Base-by-base conservation (phyloP, 2,888 invertebrate genomes). In the Brachylomia viminalis region DNA sequence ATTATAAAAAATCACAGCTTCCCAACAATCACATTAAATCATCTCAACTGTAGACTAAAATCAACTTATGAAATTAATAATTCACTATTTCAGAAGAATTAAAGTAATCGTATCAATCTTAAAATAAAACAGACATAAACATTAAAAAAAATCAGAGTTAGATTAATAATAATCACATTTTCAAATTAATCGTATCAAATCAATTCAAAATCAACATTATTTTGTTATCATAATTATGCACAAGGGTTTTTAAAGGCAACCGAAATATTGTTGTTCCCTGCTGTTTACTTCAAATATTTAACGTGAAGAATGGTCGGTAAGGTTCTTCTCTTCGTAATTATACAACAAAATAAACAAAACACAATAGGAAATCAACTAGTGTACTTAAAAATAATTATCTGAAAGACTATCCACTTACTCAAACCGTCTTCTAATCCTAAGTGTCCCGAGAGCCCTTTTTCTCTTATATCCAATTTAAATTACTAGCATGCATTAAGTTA, bases 381-480 rank as follows among this genome's bases (percentile, higher is more conserved):
- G 3, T 17, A 20, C 5, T n/a, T 68, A 30, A 47, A 58, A 58
- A 56, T n/a, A 20, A 45, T 56, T 69, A 20, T n/a, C 30, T 42
- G 1, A 8, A 30, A 23, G 4, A 66, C 7, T 17, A 23, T 65
- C 47, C 20, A 30, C 17, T 52, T n/a, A 73, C 45, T 47, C 17
- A 38, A 56, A 23, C 15, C n/a, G 4, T 47, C 20, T 33, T 69
- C 11, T 33, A 56, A 56, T 56, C 13, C 7, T 33, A 20, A 33
- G 23, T 42, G 10, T 15, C 45, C n/a, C 8, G 11, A 7, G 2
- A 54, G 33, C 33, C 33, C 15, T 10, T 47, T 45, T 64, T 27
- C 33, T 38, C 65, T 23, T 30, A 23, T 23, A n/a, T 8, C 45
- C 15, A 54, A 47, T 62, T 75, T 49, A 58, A 49, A 75, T 68